phyloP scores from a whole-genome alignment of 2,888 invertebrate species.

The Standfussiana lucernea region DNA sequence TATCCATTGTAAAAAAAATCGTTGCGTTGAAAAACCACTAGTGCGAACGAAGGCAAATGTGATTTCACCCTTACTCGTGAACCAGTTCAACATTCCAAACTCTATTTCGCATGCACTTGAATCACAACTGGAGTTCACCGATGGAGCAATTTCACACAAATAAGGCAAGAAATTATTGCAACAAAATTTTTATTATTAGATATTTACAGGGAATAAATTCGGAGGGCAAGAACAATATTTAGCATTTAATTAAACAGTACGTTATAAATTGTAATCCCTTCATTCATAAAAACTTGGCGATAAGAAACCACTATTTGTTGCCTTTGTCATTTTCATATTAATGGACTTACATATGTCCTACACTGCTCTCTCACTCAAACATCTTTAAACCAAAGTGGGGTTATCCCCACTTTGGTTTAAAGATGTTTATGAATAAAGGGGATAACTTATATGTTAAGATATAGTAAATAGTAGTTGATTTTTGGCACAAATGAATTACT shows the following conservation, averaged over 20 bases:
- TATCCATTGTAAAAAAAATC: neutral
- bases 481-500: slow-evolving; percentile 48
- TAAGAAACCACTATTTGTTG: neutral
- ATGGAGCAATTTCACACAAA: slow-evolving; percentile 18
- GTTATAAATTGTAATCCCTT: neutral
- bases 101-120: slow-evolving; percentile 2
- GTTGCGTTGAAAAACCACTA: neutral
- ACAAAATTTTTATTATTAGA: slow-evolving; percentile 65
- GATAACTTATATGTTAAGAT: neutral
- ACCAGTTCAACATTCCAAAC: neutral
- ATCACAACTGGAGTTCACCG: slow-evolving; percentile 2
- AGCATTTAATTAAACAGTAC: slow-evolving; percentile 21
- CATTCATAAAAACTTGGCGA: neutral
- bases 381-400: no score
- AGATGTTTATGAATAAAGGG: neutral
- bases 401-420: neutral
- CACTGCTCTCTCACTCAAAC: no score
- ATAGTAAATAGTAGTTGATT: slow-evolving; percentile 4
- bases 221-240: slow-evolving; percentile 21
- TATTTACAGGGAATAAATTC: slow-evolving; percentile 65
- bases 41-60: neutral
- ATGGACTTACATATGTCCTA: no score
- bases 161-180: slow-evolving; percentile 54
- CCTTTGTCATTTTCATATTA: neutral
- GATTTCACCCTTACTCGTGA: neutral